Base-by-base conservation (phyloP, 2,888 invertebrate genomes). In the Tenodera sinensis region DNA sequence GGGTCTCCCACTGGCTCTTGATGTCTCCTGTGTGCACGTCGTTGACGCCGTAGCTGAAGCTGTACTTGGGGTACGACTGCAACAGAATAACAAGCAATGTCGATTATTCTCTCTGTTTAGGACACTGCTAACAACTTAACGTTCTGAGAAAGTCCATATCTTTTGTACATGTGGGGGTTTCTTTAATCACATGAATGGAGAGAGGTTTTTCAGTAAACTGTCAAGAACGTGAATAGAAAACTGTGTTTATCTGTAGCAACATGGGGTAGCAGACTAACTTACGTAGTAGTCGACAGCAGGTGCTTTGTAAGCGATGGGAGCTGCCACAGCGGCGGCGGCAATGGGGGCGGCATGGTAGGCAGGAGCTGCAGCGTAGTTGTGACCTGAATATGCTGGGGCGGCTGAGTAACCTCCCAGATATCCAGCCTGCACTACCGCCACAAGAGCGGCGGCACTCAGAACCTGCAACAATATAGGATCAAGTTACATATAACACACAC, bases 321-420 rank as follows among this genome's bases (percentile, higher is more conserved):
- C 85, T 28, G 42, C 27, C 12, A 47, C 42, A 7, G 42, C 25
- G 6, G 87, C 87, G 28, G 84, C 15, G 90, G 1, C 92, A 92
- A 82, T 91, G 91, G 88, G 92, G 92, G 91, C 92, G 93, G 54
- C 91, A 92, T 27, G 92, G 90, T 47, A 92, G 88, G 28, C 91
- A 90, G 88, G 92, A 92, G 25, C 92, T 91, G 2, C 92, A 92
- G 71, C 91, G 91, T 88, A 92, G 92, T 91, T 92, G 93, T 71
- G 92, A 89, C 28, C 91, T 91, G 88, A 92, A 92, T 25, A 90
- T n/a, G 25, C 84, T 2, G n/a, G 84, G 81, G 27, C 30, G 84
- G 83, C 83, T 2, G 85, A 85, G 47, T 87, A 87, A 28, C 87
- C 87, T 15, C 88, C 88, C 81, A 89, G 28, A 82, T 83, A 84